Conservation (phyloP, 2,888 invertebrate genomes). For the Monopis laevigella region DNA sequence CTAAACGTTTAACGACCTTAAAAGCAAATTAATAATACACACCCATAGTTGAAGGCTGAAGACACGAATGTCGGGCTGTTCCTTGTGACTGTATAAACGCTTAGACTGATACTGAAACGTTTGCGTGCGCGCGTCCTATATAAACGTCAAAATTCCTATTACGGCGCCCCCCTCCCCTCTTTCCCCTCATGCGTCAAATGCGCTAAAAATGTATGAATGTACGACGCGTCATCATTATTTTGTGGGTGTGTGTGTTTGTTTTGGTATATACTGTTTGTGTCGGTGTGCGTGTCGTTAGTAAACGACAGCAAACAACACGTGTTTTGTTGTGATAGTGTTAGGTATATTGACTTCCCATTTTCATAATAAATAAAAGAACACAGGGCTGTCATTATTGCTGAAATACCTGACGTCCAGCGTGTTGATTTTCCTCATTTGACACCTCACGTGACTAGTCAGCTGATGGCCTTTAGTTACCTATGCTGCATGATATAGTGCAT, state of each 20-base stretch:
- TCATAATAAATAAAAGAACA: too few relatives aligned
- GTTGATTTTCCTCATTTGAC: too few relatives aligned
- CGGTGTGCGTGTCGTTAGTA: not conserved
- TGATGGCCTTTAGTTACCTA: too few relatives aligned
- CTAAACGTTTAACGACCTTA: too few relatives aligned
- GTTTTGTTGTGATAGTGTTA: not conserved
- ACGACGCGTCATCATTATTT: constrained; percentile 18
- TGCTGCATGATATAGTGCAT: too few relatives aligned
- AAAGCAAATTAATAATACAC: too few relatives aligned
- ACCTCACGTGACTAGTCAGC: too few relatives aligned
- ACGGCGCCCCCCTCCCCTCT: constrained; percentile 21
- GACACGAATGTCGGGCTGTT: constrained; percentile 50
- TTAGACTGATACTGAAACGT: constrained; percentile 32
- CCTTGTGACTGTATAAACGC: constrained; percentile 28
- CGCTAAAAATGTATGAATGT: not conserved
- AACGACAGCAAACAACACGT: not conserved
- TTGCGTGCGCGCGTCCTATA: constrained; percentile 43
- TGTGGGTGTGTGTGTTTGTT: constrained; percentile 22
- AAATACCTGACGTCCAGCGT: too few relatives aligned
- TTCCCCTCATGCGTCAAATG: constrained; percentile 39
- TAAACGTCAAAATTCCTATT: constrained; percentile 34
- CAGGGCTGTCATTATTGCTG: too few relatives aligned
- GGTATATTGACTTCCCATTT: too few relatives aligned
- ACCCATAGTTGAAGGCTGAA: too few relatives aligned
- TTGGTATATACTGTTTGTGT: not conserved